These are phyloP conservation scores for Danio choprae DNA, from an alignment of 2,797 vertebrate species.

Conservation along the genomic window DNA sequence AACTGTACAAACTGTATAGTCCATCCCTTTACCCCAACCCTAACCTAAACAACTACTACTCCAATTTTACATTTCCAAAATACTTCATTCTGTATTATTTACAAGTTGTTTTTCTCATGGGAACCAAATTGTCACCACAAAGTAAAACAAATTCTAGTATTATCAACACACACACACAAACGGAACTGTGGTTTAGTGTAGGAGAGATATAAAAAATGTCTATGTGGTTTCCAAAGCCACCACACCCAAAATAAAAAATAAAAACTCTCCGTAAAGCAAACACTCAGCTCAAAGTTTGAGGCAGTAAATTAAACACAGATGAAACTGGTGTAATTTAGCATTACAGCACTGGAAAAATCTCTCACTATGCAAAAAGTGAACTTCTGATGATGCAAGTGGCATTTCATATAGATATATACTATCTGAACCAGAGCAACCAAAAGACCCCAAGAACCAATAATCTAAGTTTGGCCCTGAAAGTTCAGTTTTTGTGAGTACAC, in stretches of 20 bases:
- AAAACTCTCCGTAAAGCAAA: neutral
- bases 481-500: neutral
- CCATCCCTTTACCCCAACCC: too few species aligned
- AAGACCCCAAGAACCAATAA: neutral
- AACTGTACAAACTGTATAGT: too few species aligned
- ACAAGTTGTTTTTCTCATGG: too few species aligned
- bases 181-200: neutral
- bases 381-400: neutral
- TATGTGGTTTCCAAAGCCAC: constrained; percentile 10
- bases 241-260: constrained; percentile 10
- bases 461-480: neutral
- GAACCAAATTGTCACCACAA: too few species aligned
- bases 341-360: neutral
- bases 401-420: neutral
- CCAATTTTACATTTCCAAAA: too few species aligned
- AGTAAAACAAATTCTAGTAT: neutral
- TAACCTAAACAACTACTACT: too few species aligned
- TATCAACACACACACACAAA: too few species aligned
- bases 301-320: constrained; percentile 24
- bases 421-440: neutral
- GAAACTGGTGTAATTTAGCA: constrained; percentile 30
- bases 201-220: neutral
- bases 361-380: neutral
- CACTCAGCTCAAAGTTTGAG: neutral
- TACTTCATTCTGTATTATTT: too few species aligned